phyloP scores from a whole-genome alignment of 2,113 vertebrate species.

The Symphodus melops region DNA sequence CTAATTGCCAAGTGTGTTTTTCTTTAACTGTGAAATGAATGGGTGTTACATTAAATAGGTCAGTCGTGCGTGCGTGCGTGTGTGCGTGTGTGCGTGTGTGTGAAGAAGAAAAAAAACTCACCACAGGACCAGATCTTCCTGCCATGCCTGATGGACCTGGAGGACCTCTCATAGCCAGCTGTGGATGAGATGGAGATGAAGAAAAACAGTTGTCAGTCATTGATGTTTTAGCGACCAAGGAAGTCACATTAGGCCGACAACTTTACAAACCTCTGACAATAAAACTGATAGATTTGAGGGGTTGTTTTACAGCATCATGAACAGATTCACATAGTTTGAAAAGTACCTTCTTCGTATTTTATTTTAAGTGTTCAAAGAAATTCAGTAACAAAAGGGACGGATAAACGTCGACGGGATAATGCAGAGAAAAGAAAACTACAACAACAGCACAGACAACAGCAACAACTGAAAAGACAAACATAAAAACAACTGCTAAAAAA shows the following conservation, averaged over 20 bases:
- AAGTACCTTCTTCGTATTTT: too few species aligned
- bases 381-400: too few species aligned
- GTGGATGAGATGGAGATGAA: slow-evolving; percentile 62
- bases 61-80: neutral
- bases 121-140: slow-evolving; percentile 95
- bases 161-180: slow-evolving; percentile 95
- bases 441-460: too few species aligned
- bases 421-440: too few species aligned
- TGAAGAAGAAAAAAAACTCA: slow-evolving; percentile 81
- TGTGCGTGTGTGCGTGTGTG: neutral
- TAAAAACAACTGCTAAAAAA: too few species aligned
- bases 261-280: neutral
- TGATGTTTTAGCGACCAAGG: neutral
- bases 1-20: slow-evolving; percentile 29
- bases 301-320: neutral
- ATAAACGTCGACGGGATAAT: too few species aligned
- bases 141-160: slow-evolving; percentile 93
- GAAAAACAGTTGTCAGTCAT: slow-evolving; percentile 28
- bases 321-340: too few species aligned
- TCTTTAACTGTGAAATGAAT: slow-evolving; percentile 41
- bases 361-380: too few species aligned
- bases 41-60: slow-evolving; percentile 6
- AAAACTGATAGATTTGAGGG: neutral
- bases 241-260: neutral
- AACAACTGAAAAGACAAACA: too few species aligned